Percentiles rank a stretch among this genome's conserved stretches.
phyloP scores from a whole-genome alignment of 2,888 invertebrate genomes.

The Hydrotaea cyrtoneurina region DNA sequence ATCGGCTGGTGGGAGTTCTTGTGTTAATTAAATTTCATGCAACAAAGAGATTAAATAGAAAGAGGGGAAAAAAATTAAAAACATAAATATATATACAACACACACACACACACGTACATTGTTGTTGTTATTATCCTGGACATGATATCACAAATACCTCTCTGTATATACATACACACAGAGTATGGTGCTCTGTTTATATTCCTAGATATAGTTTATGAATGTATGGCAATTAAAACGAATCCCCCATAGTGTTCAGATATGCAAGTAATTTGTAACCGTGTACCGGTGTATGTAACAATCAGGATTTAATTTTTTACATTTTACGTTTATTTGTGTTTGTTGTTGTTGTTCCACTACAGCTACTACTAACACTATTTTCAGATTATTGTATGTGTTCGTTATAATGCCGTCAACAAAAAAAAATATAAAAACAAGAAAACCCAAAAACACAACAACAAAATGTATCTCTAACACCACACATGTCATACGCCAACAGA shows the following conservation, averaged over 20 bases:
- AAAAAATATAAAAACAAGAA: neutral
- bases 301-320: slow-evolving; percentile 50
- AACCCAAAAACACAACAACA: neutral
- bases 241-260: slow-evolving; percentile 51
- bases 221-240: slow-evolving; percentile 52
- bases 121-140: neutral
- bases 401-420: neutral
- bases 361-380: slow-evolving; percentile 12
- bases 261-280: slow-evolving; percentile 61
- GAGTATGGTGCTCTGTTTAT: neutral
- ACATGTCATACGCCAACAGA: slow-evolving; percentile 4
- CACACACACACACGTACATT: neutral
- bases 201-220: slow-evolving; percentile 15
- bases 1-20: neutral
- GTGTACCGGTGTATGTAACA: slow-evolving; percentile 36
- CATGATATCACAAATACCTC: slow-evolving; percentile 1
- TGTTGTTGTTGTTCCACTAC: neutral
- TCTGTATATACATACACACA: neutral
- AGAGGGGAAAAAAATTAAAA: slow-evolving; percentile 15
- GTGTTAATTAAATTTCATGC: slow-evolving; percentile 47
- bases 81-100: slow-evolving; percentile 2
- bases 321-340: slow-evolving; percentile 9
- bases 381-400: neutral
- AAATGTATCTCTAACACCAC: slow-evolving; percentile 7
- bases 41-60: slow-evolving; percentile 51